phyloP scores from a whole-genome alignment of 2,888 invertebrate genomes.

The Neuroscelio doddi region DNA sequence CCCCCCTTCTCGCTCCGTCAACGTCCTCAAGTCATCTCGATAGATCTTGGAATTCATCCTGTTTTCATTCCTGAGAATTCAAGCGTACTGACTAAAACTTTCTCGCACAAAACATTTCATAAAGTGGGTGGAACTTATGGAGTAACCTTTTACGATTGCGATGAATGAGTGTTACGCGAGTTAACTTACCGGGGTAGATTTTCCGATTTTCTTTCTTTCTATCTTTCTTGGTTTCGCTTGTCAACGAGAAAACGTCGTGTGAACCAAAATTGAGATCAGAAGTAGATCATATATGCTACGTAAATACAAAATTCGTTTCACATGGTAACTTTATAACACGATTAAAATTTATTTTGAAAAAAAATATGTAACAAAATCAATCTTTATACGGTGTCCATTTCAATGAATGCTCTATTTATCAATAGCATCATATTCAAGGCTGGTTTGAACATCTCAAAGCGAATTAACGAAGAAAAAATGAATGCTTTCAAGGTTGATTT shows the following conservation, averaged over 20 bases:
- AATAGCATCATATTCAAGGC: not conserved
- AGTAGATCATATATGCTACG: not conserved
- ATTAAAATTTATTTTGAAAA: not conserved
- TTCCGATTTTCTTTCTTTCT: conserved; percentile 41
- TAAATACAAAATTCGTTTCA: conserved; percentile 21
- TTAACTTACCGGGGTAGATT: conserved; percentile 43
- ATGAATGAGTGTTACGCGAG: conserved; percentile 57
- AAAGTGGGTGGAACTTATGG: conserved; percentile 64
- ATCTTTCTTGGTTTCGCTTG: conserved; percentile 7
- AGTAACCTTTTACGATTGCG: conserved; percentile 64
- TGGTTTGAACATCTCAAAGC: not conserved
- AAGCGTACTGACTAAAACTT: conserved; percentile 63
- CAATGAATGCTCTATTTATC: not conserved
- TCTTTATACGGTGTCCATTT: not conserved
- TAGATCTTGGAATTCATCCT: conserved; percentile 59
- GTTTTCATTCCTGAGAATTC: conserved; percentile 63
- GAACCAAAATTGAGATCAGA: conserved; percentile 15
- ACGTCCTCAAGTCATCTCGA: conserved; percentile 20
- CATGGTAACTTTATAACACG: not conserved
- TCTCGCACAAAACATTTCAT: conserved; percentile 57
- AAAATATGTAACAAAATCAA: not conserved
- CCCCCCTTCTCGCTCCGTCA: too few species aligned
- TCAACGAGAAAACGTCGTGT: conserved; percentile 11
- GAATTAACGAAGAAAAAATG: conserved; percentile 1
- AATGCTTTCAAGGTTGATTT: conserved; percentile 1